Percentiles rank a stretch among this genome's conserved stretches.
Evolutionary conservation across 2,113 vertebrate species (phyloP).

Genomic region (Bos javanicus): DNA sequence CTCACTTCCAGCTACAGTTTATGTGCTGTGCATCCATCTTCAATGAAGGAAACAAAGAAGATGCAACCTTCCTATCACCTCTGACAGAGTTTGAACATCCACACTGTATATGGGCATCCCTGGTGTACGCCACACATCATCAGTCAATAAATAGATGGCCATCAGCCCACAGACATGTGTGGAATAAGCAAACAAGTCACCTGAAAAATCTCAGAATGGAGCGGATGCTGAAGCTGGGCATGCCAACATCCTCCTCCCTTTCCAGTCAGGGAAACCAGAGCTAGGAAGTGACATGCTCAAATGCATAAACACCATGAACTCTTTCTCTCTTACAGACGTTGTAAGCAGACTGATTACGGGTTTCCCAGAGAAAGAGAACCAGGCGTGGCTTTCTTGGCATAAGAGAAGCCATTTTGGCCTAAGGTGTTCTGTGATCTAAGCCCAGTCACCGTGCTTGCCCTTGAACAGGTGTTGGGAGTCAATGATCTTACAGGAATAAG

Average conservation of each 20-base stretch:
- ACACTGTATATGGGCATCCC: accelerated
- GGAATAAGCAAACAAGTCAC: neutral
- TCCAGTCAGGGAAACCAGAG: neutral
- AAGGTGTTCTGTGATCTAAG: neutral
- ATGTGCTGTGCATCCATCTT: neutral
- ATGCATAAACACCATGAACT: neutral
- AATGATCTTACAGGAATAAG: neutral
- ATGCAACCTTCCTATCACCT: accelerated
- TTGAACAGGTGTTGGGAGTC: neutral
- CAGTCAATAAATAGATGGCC: neutral
- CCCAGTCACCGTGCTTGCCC: neutral
- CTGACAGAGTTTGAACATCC: accelerated
- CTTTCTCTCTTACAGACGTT: no score
- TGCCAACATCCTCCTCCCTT: neutral
- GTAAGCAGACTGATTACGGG: neutral
- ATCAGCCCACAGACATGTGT: neutral
- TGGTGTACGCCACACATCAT: accelerated
- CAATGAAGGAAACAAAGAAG: neutral
- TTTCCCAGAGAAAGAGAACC: neutral
- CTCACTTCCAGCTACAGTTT: accelerated
- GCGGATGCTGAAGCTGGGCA: neutral
- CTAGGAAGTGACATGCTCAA: neutral
- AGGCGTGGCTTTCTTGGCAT: neutral
- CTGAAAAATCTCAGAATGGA: neutral
- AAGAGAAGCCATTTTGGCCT: neutral